These are phyloP conservation scores for Apodemia zela DNA, from an alignment of 2,888 invertebrate species.

Conservation along the genomic window DNA sequence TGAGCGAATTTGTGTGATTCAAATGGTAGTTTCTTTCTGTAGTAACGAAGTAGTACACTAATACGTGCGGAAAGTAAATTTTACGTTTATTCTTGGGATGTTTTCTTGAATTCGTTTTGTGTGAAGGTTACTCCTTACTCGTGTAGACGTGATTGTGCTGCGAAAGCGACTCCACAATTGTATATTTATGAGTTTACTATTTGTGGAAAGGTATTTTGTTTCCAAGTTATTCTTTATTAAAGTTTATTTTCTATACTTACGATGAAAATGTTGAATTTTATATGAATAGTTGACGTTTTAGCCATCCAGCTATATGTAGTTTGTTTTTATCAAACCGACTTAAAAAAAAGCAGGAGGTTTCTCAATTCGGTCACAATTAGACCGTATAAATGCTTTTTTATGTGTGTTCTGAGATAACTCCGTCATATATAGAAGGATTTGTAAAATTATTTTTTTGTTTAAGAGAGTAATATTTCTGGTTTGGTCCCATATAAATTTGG, in stretches of 20 bases:
- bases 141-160: conserved; percentile 64
- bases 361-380: no score
- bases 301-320: not conserved
- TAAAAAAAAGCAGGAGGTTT: no score
- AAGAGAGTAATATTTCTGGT: no score
- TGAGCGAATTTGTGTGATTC: conserved; percentile 66
- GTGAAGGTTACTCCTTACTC: conserved; percentile 48
- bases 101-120: conserved; percentile 55
- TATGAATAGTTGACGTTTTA: not conserved
- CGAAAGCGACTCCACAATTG: conserved; percentile 70
- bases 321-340: no score
- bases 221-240: conserved; percentile 43
- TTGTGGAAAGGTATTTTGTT: conserved; percentile 47
- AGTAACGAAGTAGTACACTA: conserved; percentile 67
- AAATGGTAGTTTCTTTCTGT: conserved; percentile 69
- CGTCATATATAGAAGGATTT: no score
- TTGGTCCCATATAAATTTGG: no score
- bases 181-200: conserved; percentile 77
- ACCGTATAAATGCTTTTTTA: no score
- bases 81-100: conserved; percentile 54
- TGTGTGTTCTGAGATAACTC: no score
- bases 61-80: conserved; percentile 71
- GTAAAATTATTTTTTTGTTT: no score
- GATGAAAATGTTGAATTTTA: not conserved
- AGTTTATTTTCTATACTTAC: conserved; percentile 36